These are phyloP conservation scores for Calephelis virginiensis DNA, from an alignment of 1,140 invertebrate species.

Conservation along the genomic window DNA sequence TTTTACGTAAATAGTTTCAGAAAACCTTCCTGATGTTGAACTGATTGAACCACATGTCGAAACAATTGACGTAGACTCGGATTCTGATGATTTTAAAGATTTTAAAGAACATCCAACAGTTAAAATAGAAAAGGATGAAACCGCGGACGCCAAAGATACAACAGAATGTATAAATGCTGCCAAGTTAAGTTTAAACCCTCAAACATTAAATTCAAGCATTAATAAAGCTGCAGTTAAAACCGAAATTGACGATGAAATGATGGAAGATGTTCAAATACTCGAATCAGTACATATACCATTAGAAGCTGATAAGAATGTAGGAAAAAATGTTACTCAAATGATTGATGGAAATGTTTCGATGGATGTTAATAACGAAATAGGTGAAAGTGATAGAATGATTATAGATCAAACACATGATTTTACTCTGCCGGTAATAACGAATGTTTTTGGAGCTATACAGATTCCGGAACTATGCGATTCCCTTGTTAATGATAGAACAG, in stretches of 20 bases:
- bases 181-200: neutral
- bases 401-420: conserved; percentile 11
- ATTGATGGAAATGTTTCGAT: neutral
- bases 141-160: neutral
- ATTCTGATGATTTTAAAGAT: conserved; percentile 24
- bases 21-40: conserved; percentile 45
- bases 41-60: conserved; percentile 57
- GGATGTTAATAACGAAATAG: neutral
- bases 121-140: neutral
- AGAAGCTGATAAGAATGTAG: conserved; percentile 23
- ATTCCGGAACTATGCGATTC: conserved; percentile 18
- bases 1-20: conserved; percentile 32
- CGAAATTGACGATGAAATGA: conserved; percentile 23
- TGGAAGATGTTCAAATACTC: conserved; percentile 23
- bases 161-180: neutral
- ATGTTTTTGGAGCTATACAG: conserved; percentile 24
- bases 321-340: neutral
- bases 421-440: conserved; percentile 32
- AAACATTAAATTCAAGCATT: neutral
- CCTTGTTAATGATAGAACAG: conserved; percentile 14
- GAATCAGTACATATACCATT: conserved; percentile 26
- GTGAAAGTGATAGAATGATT: neutral
- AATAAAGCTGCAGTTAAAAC: conserved; percentile 18
- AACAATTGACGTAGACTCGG: conserved; percentile 48
- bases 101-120: neutral